A percentile compares a stretch with the other conserved stretches of the same genome.
phyloP scores from a whole-genome alignment of 2,888 invertebrate genomes.

The Sycophila texana region DNA sequence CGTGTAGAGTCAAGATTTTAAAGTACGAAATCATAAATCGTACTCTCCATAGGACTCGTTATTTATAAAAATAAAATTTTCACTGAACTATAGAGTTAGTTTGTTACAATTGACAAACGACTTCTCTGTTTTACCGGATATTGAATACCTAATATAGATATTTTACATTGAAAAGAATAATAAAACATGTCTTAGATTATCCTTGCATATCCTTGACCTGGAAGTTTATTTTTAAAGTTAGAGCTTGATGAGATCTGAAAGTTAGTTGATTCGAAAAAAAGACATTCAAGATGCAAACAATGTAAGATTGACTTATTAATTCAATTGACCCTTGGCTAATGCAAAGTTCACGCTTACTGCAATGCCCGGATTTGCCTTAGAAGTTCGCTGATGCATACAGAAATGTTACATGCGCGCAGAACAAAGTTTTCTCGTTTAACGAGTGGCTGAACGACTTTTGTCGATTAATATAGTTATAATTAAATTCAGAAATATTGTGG shows the following conservation, averaged over 20 bases:
- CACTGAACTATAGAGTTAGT: too few relatives aligned
- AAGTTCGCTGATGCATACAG: constrained; percentile 37
- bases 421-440: constrained; percentile 44
- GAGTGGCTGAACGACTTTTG: constrained; percentile 26
- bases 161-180: too few relatives aligned
- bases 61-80: too few relatives aligned
- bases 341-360: constrained; percentile 26
- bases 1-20: too few relatives aligned
- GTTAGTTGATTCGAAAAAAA: constrained; percentile 7
- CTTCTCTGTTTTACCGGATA: not conserved
- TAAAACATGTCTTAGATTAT: not conserved
- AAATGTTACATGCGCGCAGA: constrained; percentile 23
- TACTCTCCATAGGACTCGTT: too few relatives aligned
- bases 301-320: constrained; percentile 41
- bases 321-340: constrained; percentile 30
- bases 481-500: constrained; percentile 3
- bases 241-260: not conserved
- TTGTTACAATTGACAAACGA: too few relatives aligned
- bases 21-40: too few relatives aligned
- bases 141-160: not conserved
- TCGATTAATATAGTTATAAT: constrained; percentile 39
- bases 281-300: not conserved
- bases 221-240: constrained; percentile 4
- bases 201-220: constrained; percentile 7
- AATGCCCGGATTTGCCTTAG: constrained; percentile 35